Conservation (phyloP, 2,888 invertebrate genomes). For the Thalpophila matura region DNA sequence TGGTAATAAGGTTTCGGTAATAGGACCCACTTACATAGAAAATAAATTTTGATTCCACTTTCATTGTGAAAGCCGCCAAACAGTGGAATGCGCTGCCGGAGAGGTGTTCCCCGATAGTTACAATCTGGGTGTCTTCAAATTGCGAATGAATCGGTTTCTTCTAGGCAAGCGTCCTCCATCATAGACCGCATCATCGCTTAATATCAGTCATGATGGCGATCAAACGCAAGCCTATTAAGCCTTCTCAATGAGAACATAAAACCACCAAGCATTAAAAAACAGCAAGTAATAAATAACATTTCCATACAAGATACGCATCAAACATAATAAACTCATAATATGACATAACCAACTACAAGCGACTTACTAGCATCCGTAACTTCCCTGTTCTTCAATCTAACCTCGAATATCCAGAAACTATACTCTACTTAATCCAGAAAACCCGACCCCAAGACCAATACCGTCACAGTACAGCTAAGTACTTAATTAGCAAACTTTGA, state of each 20-base stretch:
- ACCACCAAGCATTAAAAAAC: no score
- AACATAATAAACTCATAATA: background rate
- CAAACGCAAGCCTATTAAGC: no score
- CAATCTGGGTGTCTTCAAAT: no score
- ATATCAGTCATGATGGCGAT: no score
- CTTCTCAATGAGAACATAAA: no score
- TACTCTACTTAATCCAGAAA: slow-evolving; percentile 24
- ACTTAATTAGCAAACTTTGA: slow-evolving; percentile 49
- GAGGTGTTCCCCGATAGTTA: no score
- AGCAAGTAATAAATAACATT: background rate
- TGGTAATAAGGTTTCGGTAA: background rate
- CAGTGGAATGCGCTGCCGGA: no score
- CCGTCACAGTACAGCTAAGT: slow-evolving; percentile 22
- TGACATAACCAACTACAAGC: background rate
- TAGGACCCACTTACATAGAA: background rate
- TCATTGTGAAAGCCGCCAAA: no score
- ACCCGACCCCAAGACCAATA: slow-evolving; percentile 27
- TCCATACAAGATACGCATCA: background rate
- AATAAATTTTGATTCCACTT: no score
- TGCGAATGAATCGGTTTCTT: no score
- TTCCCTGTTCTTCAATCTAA: slow-evolving; percentile 1
- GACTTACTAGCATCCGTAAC: background rate
- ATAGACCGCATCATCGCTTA: no score
- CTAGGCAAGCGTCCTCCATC: no score
- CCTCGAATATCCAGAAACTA: slow-evolving; percentile 21